Evolutionary conservation across 2,888 invertebrate species (phyloP).

Genomic region (Sinohyriopsis cumingii): DNA sequence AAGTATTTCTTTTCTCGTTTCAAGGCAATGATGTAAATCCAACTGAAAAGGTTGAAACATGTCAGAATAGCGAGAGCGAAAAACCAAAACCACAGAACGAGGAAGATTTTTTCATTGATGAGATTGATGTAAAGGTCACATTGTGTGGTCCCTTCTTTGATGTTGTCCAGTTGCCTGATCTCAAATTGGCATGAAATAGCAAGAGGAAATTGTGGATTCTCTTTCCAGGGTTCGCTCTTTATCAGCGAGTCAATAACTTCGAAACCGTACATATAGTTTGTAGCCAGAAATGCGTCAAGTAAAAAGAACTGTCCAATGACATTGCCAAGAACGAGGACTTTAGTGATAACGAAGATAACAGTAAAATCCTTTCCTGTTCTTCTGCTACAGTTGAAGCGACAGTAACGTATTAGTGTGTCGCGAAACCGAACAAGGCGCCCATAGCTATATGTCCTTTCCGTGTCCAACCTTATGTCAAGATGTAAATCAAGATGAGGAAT

Average conservation of each 20-base stretch:
- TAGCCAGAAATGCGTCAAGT: too few relatives aligned
- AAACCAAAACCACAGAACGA: slow-evolving; percentile 64
- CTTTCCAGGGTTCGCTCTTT: slow-evolving; percentile 44
- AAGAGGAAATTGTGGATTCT: slow-evolving; percentile 53
- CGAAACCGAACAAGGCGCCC: slow-evolving; percentile 47
- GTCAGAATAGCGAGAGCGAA: slow-evolving; percentile 50
- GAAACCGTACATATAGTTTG: slow-evolving; percentile 61
- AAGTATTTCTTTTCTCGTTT: slow-evolving; percentile 57
- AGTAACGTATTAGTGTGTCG: slow-evolving; percentile 49
- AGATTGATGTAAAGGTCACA: slow-evolving; percentile 64
- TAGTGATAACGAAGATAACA: slow-evolving; percentile 61
- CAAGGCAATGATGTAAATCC: slow-evolving; percentile 53
- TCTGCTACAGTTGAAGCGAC: slow-evolving; percentile 60
- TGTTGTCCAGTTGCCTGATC: slow-evolving; percentile 60
- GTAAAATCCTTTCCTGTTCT: slow-evolving; percentile 63
- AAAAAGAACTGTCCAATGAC: slow-evolving; percentile 68
- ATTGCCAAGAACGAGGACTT: slow-evolving; percentile 62
- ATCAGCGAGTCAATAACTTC: slow-evolving; percentile 55
- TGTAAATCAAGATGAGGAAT: slow-evolving; percentile 52
- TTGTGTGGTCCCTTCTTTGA: slow-evolving; percentile 57
- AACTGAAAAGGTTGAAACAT: slow-evolving; percentile 46
- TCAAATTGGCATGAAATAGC: slow-evolving; percentile 64
- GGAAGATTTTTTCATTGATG: slow-evolving; percentile 66
- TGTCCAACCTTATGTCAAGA: slow-evolving; percentile 58
- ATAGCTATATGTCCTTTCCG: slow-evolving; percentile 56